Evolutionary conservation across 2,113 vertebrate genomes (phyloP).

Genomic region (Vidua macroura): DNA sequence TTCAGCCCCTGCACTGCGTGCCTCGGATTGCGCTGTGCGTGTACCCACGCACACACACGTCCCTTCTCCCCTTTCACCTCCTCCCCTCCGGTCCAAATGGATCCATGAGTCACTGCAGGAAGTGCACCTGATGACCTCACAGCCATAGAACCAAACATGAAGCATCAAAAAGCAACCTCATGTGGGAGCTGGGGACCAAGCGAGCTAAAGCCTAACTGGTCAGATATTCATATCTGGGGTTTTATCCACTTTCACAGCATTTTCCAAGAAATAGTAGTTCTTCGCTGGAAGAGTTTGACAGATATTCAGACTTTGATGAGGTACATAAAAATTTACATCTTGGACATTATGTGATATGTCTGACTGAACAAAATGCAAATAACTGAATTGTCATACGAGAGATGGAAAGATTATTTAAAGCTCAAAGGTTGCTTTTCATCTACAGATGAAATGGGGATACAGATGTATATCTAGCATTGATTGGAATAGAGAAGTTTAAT

Average conservation of each 20-base stretch:
- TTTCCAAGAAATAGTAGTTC: not conserved
- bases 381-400: not conserved
- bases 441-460: not conserved
- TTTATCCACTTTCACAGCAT: not conserved
- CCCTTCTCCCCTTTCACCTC: slow-evolving; percentile 26
- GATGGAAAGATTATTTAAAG: not conserved
- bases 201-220: not conserved
- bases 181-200: not conserved
- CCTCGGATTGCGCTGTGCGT: not conserved
- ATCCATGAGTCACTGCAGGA: not conserved
- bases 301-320: not conserved
- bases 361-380: not conserved
- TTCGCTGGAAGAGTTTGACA: not conserved
- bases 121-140: not conserved
- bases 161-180: not conserved
- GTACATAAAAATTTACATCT: not conserved
- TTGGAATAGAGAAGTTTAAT: not conserved
- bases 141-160: not conserved
- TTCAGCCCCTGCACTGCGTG: not conserved
- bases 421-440: not conserved
- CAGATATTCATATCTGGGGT: not conserved
- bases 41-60: not conserved
- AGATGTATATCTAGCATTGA: not conserved
- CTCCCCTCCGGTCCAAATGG: not conserved
- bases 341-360: not conserved